Percentiles rank a stretch among this genome's conserved stretches.
phyloP scores from a whole-genome alignment of 2,888 invertebrate genomes.

The Abrostola tripartita region DNA sequence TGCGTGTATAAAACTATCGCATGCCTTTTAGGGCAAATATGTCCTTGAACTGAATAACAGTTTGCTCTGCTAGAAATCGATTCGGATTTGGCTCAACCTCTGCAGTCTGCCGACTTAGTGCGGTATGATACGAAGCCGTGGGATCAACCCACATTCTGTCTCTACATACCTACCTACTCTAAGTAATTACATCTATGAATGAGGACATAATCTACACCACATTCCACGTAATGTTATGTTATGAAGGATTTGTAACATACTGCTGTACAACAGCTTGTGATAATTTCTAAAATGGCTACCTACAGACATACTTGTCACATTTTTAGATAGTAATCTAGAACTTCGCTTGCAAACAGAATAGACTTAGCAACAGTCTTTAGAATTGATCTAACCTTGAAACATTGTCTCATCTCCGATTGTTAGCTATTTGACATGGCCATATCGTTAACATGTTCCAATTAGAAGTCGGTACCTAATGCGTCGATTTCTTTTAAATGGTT shows the following conservation, averaged over 20 bases:
- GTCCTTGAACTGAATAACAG: conserved; percentile 61
- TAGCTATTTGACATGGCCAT: conserved; percentile 51
- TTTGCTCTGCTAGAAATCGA: conserved; percentile 61
- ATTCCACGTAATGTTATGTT: conserved; percentile 5
- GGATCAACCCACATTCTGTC: conserved; percentile 47
- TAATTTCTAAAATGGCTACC: conserved; percentile 1
- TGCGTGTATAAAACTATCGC: conserved; percentile 38
- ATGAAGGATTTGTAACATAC: conserved; percentile 9
- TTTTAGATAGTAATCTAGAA: conserved; percentile 38
- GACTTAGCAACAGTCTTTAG: conserved; percentile 50
- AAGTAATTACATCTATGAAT: conserved; percentile 9
- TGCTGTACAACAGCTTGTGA: background rate
- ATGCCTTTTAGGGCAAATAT: conserved; percentile 41
- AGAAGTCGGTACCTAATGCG: conserved; percentile 26
- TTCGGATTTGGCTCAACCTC: conserved; percentile 40
- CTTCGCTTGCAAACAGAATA: conserved; percentile 21
- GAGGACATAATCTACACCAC: conserved; percentile 30
- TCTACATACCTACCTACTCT: conserved; percentile 15
- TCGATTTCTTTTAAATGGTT: conserved; percentile 57
- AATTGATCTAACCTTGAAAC: conserved; percentile 67
- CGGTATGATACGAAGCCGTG: conserved; percentile 38
- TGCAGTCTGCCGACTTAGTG: conserved; percentile 38
- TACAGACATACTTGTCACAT: conserved; percentile 16
- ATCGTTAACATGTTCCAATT: conserved; percentile 51
- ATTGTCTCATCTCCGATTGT: conserved; percentile 45